phyloP scores from a whole-genome alignment of 2,797 vertebrate genomes.

The Adrianichthys oophorus region DNA sequence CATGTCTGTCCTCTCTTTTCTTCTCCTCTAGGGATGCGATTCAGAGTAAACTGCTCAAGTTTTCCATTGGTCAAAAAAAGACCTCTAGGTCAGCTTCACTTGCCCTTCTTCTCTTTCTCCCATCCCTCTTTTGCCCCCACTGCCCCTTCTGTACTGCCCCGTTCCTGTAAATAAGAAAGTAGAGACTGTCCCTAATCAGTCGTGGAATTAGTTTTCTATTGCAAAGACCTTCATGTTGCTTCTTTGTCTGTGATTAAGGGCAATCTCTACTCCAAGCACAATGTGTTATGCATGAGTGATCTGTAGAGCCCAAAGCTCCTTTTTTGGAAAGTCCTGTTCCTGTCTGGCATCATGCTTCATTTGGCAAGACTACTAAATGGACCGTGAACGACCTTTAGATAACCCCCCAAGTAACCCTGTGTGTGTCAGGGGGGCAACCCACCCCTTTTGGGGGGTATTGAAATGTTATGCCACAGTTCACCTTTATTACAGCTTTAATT shows the following conservation, averaged over 20 bases:
- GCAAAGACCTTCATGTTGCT: slow-evolving; percentile 25
- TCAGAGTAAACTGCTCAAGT: slow-evolving; percentile 97
- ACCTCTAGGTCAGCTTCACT: slow-evolving; percentile 92
- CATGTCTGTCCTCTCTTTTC: slow-evolving; percentile 77
- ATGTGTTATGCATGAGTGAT: slow-evolving; percentile 66
- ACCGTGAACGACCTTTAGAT: slow-evolving; percentile 76
- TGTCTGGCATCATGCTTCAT: slow-evolving; percentile 64
- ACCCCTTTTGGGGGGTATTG: slow-evolving; percentile 1
- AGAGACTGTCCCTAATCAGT: slow-evolving; percentile 61
- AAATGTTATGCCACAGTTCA: slow-evolving; percentile 5
- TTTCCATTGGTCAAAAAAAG: slow-evolving; percentile 98
- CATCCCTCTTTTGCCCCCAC: slow-evolving; percentile 37
- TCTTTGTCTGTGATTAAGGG: slow-evolving; percentile 60
- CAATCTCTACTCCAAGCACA: slow-evolving; percentile 57
- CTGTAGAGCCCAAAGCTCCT: slow-evolving; percentile 37
- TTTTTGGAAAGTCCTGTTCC: slow-evolving; percentile 39
- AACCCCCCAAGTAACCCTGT: slow-evolving; percentile 60
- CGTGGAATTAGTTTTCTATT: slow-evolving; percentile 26
- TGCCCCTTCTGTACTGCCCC: slow-evolving; percentile 37
- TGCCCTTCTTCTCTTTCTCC: slow-evolving; percentile 39
- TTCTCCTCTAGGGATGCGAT: slow-evolving; percentile 89
- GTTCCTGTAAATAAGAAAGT: slow-evolving; percentile 44
- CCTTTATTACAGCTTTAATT: slow-evolving; percentile 1
- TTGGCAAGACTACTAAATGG: slow-evolving; percentile 68
- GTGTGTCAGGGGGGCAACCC: neutral